Evolutionary conservation across 1,140 invertebrate genomes (phyloP), one percentile per base, ranked within the genome.

Genomic region (Drosophila kanapiae): DNA sequence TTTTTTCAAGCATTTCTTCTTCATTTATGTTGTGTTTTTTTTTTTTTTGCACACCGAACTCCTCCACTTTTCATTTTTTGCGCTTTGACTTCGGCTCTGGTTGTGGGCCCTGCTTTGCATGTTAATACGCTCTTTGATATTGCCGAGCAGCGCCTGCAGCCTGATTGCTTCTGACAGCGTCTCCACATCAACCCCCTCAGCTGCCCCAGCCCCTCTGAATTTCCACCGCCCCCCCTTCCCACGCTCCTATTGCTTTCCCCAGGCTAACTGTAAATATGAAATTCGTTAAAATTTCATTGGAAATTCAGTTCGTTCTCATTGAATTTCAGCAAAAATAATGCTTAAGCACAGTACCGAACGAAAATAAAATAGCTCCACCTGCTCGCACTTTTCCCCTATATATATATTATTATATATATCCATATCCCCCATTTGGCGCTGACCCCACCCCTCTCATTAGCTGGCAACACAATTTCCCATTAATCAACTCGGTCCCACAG

Each of bases 71-170:
- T 70, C 33, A 70, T 70, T 72, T 71, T 65, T 70, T 54, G 63
- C 35, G 64, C 64, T 71, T 54, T 70, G 65, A 58, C 69, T 72
- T 70, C 3, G 65, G 9, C 74, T 63, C 60, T 49, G 60, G 76
- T 63, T 78, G 75, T 78, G 75, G 68, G 77, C 53, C 77, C 84
- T 88, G 85, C 75, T 88, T 88, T 88, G 84, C 84, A 88, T 88
- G 85, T 90, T 85, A 88, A 88, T 88, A 88, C 84, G 81, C 85
- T 90, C 85, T 88, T 88, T 88, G 84, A 88, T 88, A 88, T 88
- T 84, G 78, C 74, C 64, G 58, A 76, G 85, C 78, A 85, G 65
- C 75, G 85, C 84, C 84, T 90, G 84, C 84, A 87, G 84, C 84
- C 81, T 88, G 84, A 88, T 88, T 88, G 84, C 85, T 79, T 85